These are phyloP conservation scores for Danaus chrysippus DNA, from an alignment of 2,888 invertebrate genomes.

Conservation along the genomic window DNA sequence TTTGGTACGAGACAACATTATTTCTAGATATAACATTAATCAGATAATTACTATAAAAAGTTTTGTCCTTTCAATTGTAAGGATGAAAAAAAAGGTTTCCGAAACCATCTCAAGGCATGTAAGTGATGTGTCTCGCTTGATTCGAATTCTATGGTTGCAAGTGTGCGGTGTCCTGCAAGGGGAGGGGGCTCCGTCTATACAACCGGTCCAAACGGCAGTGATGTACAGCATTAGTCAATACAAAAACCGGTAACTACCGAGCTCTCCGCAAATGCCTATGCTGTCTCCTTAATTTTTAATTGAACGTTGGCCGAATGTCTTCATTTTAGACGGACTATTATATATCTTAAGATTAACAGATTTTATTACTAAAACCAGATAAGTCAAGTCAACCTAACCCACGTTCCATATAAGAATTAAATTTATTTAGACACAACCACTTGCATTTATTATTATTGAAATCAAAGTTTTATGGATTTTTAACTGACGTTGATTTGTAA, in stretches of 20 bases:
- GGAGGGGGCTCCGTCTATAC: conserved; percentile 44
- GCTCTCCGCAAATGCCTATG: conserved; percentile 33
- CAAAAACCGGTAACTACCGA: conserved; percentile 55
- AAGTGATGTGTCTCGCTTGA: conserved; percentile 21
- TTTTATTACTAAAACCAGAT: not conserved
- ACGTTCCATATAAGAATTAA: too few relatives aligned
- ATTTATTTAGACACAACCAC: too few relatives aligned
- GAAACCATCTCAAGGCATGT: conserved; percentile 1
- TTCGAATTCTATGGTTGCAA: conserved; percentile 23
- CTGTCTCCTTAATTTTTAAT: conserved; percentile 38
- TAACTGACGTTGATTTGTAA: too few relatives aligned
- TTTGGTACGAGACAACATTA: too few relatives aligned
- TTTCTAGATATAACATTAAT: not conserved
- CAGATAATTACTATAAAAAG: too few relatives aligned
- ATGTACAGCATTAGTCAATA: conserved; percentile 57
- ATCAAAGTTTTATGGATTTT: too few relatives aligned
- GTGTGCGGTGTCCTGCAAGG: conserved; percentile 36
- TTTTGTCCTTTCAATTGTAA: too few relatives aligned
- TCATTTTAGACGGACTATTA: conserved; percentile 26
- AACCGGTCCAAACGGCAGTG: conserved; percentile 62
- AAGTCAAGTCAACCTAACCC: too few relatives aligned
- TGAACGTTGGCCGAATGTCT: conserved; percentile 34
- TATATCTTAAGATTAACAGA: conserved; percentile 4
- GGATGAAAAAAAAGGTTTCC: not conserved
- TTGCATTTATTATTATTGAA: too few relatives aligned